Evolutionary conservation across 2,113 vertebrate genomes (phyloP).

Genomic region (Sturnus vulgaris): DNA sequence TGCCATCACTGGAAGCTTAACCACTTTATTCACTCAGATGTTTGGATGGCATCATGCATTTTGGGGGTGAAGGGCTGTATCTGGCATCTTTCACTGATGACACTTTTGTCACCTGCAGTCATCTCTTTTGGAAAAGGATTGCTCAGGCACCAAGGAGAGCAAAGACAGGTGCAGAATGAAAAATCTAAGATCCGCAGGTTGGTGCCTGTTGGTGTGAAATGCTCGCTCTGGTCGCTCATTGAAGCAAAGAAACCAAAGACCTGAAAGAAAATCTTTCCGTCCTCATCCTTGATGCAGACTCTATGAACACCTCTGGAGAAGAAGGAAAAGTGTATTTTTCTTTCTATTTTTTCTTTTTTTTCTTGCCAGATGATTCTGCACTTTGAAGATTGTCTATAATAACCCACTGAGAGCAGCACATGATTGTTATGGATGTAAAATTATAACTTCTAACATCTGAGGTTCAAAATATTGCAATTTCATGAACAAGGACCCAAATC

Average conservation of each 20-base stretch:
- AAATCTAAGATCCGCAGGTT: neutral
- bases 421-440: neutral
- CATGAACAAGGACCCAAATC: neutral
- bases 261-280: neutral
- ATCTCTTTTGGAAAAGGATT: neutral
- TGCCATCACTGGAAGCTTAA: neutral
- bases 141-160: neutral
- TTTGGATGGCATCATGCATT: neutral
- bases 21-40: too few relatives aligned
- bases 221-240: fast-evolving
- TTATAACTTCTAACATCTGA: neutral
- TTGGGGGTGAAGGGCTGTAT: neutral
- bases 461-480: neutral
- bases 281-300: neutral
- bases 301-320: neutral
- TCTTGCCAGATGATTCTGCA: neutral
- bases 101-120: neutral
- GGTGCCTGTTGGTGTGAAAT: neutral
- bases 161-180: neutral
- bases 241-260: neutral
- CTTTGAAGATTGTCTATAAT: neutral
- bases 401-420: neutral
- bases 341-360: neutral
- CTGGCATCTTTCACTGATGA: neutral
- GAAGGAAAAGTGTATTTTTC: neutral